These are phyloP conservation scores for Cyprinodon variegatus DNA, from an alignment of 2,113 vertebrate species.

Conservation along the genomic window DNA sequence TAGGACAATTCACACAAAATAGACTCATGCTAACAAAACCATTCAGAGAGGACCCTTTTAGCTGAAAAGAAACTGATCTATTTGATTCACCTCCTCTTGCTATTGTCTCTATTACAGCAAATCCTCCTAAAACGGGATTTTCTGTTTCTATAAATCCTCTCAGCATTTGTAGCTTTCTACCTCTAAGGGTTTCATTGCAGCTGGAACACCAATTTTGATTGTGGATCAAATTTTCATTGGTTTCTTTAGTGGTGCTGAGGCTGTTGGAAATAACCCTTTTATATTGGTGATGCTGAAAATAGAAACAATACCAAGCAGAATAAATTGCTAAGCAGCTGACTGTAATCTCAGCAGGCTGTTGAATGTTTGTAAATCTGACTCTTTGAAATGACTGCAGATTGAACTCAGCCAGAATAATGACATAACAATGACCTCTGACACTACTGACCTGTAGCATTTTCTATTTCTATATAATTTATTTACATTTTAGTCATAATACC, in stretches of 20 bases:
- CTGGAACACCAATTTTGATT: constrained; percentile 58
- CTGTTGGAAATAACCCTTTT: constrained; percentile 54
- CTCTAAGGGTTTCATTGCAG: constrained; percentile 52
- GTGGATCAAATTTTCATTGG: constrained; percentile 55
- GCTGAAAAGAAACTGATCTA: background rate
- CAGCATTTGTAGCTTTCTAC: constrained; percentile 11
- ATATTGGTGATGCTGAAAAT: constrained; percentile 44
- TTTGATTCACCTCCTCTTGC: constrained; percentile 7
- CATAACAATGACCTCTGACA: constrained; percentile 40
- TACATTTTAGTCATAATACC: background rate
- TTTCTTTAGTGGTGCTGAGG: constrained; percentile 30
- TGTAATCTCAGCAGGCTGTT: constrained; percentile 57
- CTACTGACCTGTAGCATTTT: constrained; percentile 19
- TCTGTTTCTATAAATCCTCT: constrained; percentile 41
- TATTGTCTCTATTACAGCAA: constrained; percentile 18
- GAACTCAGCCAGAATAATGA: constrained; percentile 49
- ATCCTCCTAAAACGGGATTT: constrained; percentile 28
- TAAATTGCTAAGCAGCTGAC: constrained; percentile 26
- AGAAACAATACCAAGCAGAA: constrained; percentile 55
- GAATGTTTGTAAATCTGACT: constrained; percentile 59
- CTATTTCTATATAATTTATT: background rate
- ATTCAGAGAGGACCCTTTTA: background rate
- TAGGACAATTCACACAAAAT: background rate
- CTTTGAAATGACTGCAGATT: constrained; percentile 53
- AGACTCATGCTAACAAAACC: background rate